These are phyloP conservation scores for Melinaea menophilus DNA, from an alignment of 2,888 invertebrate genomes.

Conservation along the genomic window DNA sequence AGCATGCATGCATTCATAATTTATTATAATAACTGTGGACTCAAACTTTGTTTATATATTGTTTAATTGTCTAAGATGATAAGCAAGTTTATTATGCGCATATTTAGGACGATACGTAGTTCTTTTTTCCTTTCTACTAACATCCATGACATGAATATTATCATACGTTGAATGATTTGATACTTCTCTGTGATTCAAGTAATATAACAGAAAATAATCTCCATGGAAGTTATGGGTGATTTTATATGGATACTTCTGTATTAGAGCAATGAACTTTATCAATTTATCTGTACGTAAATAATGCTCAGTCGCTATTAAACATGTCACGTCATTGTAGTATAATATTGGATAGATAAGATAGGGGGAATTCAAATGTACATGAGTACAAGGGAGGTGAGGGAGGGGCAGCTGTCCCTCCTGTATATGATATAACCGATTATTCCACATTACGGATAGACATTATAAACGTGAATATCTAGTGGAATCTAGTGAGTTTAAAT, in stretches of 20 bases:
- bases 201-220: background rate
- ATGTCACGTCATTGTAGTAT: background rate
- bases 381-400: too few relatives aligned
- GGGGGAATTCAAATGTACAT: background rate
- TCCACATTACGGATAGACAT: too few relatives aligned
- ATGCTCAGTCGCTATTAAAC: background rate
- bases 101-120: slow-evolving; percentile 32
- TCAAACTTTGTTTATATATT: slow-evolving; percentile 14
- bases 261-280: background rate
- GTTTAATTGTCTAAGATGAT: slow-evolving; percentile 66
- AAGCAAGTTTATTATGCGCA: slow-evolving; percentile 59
- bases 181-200: background rate
- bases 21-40: slow-evolving; percentile 1
- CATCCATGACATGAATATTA: background rate
- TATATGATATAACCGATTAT: too few relatives aligned
- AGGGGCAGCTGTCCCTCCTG: too few relatives aligned
- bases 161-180: background rate
- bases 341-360: background rate
- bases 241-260: background rate
- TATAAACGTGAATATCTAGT: too few relatives aligned
- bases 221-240: background rate
- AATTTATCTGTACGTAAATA: slow-evolving; percentile 1
- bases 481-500: too few relatives aligned
- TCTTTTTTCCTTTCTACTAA: background rate
- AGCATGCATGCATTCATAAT: slow-evolving; percentile 1